These are phyloP conservation scores for Hirudinaria manillensis DNA, from an alignment of 2,888 invertebrate genomes.

Conservation along the genomic window DNA sequence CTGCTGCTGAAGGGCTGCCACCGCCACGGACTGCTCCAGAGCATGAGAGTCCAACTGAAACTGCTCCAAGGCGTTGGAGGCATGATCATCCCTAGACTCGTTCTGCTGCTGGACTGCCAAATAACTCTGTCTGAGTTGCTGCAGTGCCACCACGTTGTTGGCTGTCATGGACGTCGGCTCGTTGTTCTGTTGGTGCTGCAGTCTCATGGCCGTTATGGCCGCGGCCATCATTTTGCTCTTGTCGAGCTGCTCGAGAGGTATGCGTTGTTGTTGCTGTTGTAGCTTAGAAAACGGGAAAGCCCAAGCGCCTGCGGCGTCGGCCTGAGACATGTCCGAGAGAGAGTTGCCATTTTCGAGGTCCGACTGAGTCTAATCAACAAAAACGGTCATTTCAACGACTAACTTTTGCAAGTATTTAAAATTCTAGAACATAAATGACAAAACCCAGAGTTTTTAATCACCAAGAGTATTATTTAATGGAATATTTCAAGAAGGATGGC, in stretches of 20 bases:
- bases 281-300: constrained; percentile 23
- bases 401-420: not conserved
- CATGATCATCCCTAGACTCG: not conserved
- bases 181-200: constrained; percentile 22
- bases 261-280: constrained; percentile 21
- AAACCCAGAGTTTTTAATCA: no score
- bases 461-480: no score
- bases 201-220: constrained; percentile 21
- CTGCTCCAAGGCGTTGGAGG: constrained; percentile 19
- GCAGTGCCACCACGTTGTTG: constrained; percentile 28
- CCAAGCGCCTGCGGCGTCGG: constrained; percentile 7
- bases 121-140: constrained; percentile 23
- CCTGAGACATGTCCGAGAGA: constrained; percentile 24
- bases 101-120: constrained; percentile 26
- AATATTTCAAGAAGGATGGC: no score
- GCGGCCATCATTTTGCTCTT: constrained; percentile 28
- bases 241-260: constrained; percentile 7
- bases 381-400: not conserved
- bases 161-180: not conserved
- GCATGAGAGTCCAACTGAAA: constrained; percentile 18
- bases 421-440: no score
- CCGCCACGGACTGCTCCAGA: constrained; percentile 26
- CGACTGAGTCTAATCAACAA: constrained; percentile 17
- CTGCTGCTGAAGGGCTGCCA: constrained; percentile 28
- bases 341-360: constrained; percentile 21